phyloP scores from a whole-genome alignment of 2,797 vertebrate species.

The Cyprinella venusta region DNA sequence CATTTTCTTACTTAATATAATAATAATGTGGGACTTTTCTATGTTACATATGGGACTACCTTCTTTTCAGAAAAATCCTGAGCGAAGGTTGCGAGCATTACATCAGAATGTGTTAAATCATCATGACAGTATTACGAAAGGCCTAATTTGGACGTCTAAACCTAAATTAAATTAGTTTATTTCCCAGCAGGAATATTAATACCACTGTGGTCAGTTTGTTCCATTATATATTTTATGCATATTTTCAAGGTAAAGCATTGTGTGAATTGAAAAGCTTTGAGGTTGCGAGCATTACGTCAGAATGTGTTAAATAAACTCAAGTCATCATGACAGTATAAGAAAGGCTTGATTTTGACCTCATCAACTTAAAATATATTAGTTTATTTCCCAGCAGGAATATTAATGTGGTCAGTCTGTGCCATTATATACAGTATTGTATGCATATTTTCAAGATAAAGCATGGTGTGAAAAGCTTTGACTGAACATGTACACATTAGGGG shows the following conservation, averaged over 20 bases:
- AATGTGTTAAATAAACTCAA: background rate
- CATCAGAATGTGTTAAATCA: background rate
- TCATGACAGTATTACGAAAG: background rate
- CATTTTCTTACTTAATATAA: background rate
- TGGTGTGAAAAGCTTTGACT: background rate
- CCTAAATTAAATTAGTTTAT: background rate
- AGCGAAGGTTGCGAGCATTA: background rate
- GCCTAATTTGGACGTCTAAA: background rate
- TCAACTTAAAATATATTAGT: background rate
- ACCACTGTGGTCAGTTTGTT: background rate
- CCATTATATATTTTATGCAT: background rate
- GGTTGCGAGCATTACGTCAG: background rate
- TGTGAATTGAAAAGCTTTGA: background rate
- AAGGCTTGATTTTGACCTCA: background rate
- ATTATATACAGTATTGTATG: background rate
- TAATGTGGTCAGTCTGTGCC: background rate
- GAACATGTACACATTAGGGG: background rate
- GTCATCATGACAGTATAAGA: background rate
- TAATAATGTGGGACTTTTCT: background rate
- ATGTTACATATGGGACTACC: background rate
- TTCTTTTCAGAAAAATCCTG: background rate
- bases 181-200: background rate
- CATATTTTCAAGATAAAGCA: background rate
- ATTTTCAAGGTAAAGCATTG: background rate
- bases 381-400: background rate